phyloP scores from a whole-genome alignment of 2,113 vertebrate species.

The Dendrocopos noguchii region DNA sequence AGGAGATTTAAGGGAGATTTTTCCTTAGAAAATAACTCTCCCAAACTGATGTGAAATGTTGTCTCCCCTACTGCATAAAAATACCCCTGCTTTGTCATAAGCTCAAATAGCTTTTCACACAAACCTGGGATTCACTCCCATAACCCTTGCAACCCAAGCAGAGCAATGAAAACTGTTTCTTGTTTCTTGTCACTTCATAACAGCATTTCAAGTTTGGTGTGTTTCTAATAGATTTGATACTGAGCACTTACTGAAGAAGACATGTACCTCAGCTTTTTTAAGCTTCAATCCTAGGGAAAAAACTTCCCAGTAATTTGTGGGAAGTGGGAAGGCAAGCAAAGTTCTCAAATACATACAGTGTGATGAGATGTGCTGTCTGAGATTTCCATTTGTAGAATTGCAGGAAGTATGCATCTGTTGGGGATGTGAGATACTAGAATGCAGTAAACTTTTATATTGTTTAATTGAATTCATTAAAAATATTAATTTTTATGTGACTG shows the following conservation, averaged over 20 bases:
- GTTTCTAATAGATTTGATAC: background rate
- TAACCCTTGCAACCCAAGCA: background rate
- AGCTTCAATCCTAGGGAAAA: background rate
- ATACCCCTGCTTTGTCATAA: background rate
- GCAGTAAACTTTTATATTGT: background rate
- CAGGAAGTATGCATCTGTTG: background rate
- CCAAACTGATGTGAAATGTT: background rate
- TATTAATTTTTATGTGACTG: background rate
- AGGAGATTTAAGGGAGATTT: background rate
- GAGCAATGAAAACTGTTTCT: background rate
- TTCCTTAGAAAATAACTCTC: background rate
- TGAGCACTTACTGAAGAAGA: background rate
- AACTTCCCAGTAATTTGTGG: background rate
- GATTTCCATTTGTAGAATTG: background rate
- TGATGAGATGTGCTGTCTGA: background rate
- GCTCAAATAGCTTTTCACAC: background rate
- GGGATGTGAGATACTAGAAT: background rate
- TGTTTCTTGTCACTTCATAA: background rate
- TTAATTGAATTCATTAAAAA: background rate
- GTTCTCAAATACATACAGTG: background rate
- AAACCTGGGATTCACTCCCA: background rate
- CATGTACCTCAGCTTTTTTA: background rate
- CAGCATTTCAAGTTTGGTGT: background rate
- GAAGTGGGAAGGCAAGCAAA: background rate
- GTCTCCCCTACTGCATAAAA: background rate